Base-by-base conservation (phyloP, 2,797 vertebrate species). In the Sebastes baramenuke region DNA sequence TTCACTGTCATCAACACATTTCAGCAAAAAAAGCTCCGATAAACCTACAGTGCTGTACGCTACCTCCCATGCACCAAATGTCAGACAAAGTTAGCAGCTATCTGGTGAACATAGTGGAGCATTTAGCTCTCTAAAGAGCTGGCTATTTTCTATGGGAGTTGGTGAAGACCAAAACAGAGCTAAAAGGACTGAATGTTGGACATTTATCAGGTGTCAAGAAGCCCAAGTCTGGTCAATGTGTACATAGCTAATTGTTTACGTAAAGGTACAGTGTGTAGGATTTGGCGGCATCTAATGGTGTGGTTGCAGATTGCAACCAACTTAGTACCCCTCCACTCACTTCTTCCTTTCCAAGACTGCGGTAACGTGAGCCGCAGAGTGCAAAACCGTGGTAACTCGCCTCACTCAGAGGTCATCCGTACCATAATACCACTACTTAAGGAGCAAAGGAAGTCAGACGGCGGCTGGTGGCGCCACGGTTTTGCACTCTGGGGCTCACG, bases 331-430 rank as follows among this genome's bases (percentile, higher is more conserved):
- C 46, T 49, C 18, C 46, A 4, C 18, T 49, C 46, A 49, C 46
- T 4, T 18, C 46, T 49, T 2, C 46, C 46, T 49, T 49, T 49
- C 46, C 18, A 49, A 49, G 18, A 49, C 46, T 49, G 46, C 18
- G 8, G 0, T 49, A 49, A 20, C 0, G 0, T 49, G 18, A 49
- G 8, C 8, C 18, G 16, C 46, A 18, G 18, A 49, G 18, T 49
- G 46, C 18, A 20, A 20, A 20, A 49, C 7, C 1, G 3, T 49
- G 46, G 46, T 49, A 49, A 49, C 46, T 20, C 8, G 6, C 46
- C 46, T 49, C 46, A 8, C 46, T 20, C 18, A 49, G 46, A 49
- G 46, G 46, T 8, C 8, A 20, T 20, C 46, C 18, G 0, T 20
- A 49, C 46, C 46, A 0, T 20, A 49, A 20, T 49, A 49, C 7